Conservation (phyloP, 2,113 vertebrate genomes). For the Rhinopomastus cyanomelas region DNA sequence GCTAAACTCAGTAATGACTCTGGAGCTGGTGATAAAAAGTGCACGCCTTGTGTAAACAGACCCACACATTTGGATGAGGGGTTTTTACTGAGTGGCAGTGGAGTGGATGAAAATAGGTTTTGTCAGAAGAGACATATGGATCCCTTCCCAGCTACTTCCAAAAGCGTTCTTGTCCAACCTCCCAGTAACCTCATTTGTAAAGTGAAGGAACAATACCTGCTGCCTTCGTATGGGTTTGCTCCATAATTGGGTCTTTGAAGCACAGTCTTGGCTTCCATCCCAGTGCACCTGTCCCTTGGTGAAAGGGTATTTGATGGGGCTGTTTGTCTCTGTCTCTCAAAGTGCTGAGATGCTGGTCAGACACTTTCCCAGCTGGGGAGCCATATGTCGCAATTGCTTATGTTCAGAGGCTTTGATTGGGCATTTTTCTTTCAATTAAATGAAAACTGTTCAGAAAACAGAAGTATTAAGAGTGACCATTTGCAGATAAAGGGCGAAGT, state of each 20-base stretch:
- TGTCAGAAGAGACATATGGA: neutral
- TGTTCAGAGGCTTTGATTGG: neutral
- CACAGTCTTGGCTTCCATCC: neutral
- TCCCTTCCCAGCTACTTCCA: neutral
- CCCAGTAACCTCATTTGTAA: neutral
- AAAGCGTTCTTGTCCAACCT: neutral
- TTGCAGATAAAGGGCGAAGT: neutral
- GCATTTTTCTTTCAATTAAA: slow-evolving; percentile 24
- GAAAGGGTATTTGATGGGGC: neutral
- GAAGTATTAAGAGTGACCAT: neutral
- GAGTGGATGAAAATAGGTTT: neutral
- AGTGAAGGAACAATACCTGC: neutral
- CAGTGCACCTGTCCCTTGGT: neutral
- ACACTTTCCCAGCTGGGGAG: slow-evolving; percentile 16
- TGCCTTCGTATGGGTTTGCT: neutral
- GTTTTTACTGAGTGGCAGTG: neutral
- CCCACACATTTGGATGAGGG: accelerated
- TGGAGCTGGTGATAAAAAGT: neutral
- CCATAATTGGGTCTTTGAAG: neutral
- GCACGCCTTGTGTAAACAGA: neutral
- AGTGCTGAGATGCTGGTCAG: neutral
- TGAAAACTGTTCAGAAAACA: neutral
- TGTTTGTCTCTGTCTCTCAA: neutral
- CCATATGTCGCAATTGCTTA: neutral
- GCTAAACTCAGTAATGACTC: neutral